Conservation (phyloP, 1,140 invertebrate genomes). For the Oncopodura yosiiana region DNA sequence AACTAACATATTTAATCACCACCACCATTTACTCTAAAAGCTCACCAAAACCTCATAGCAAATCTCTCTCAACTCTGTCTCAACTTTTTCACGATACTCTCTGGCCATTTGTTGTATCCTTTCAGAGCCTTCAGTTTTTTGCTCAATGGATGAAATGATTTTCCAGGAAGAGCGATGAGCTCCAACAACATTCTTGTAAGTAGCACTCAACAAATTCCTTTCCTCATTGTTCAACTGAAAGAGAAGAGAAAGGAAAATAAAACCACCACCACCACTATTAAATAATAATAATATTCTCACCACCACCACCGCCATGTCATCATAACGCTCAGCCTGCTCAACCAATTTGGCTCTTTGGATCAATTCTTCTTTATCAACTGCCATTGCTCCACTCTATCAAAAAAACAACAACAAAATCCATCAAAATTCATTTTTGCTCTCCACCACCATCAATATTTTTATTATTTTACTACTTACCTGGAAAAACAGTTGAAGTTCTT, state of each 20-base stretch:
- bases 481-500: slow-evolving; percentile 88
- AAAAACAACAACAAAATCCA: too few relatives aligned
- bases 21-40: too few relatives aligned
- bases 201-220: slow-evolving; percentile 93
- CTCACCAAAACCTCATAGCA: slow-evolving; percentile 96
- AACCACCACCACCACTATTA: slow-evolving; percentile 12
- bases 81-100: slow-evolving; percentile 96
- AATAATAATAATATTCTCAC: slow-evolving; percentile 12
- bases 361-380: slow-evolving; percentile 93
- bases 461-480: slow-evolving; percentile 56
- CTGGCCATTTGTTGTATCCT: slow-evolving; percentile 97
- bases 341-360: slow-evolving; percentile 98
- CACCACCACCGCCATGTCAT: slow-evolving; percentile 54
- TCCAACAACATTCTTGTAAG: slow-evolving; percentile 97
- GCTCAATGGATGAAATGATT: slow-evolving; percentile 97
- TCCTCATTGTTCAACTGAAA: slow-evolving; percentile 96
- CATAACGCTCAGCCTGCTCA: slow-evolving; percentile 94
- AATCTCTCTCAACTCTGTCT: slow-evolving; percentile 95
- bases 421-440: too few relatives aligned
- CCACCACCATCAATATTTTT: slow-evolving; percentile 6
- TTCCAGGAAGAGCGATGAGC: slow-evolving; percentile 94
- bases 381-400: too few relatives aligned
- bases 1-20: too few relatives aligned
- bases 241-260: slow-evolving; percentile 41
- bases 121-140: slow-evolving; percentile 92